Base-by-base conservation (phyloP, 2,113 vertebrate species). In the Cyphomyrus discorhynchus region DNA sequence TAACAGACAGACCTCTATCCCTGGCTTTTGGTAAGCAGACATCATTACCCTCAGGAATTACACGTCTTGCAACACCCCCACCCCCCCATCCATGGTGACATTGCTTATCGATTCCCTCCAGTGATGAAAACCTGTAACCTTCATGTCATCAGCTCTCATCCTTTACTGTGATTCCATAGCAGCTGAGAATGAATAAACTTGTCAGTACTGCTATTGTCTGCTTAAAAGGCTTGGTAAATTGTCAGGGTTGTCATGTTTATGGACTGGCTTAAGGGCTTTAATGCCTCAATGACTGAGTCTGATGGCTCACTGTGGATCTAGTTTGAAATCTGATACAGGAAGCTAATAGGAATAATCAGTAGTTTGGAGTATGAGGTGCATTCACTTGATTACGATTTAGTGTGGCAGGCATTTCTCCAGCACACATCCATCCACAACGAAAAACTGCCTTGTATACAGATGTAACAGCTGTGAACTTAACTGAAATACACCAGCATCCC, bases 391-490 rank as follows among this genome's bases (percentile, higher is more conserved):
- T 85, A 49, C 83, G 8, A 21, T 45, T 49, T 27, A 42, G 83
- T 24, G 83, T 45, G 17, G n/a, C 21, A 27, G 45, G 84, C 47
- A 86, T 45, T 50, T 86, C 47, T 52, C 84, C 46, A 86, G 45
- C 47, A 50, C 46, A 52, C 84, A 50, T 50, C n/a, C 84, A 86
- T 86, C 84, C 45, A 50, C 84, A 49, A 27, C 3, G 21, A 31
- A 45, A 86, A 86, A 46, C 10, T 50, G 46, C 84, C 7, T 52
- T 31, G 13, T 27, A 86, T 24, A 49, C 45, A 27, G 77, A 82
- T 46, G 84, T 86, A 45, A 85, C 84, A 86, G 84, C 84, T 86
- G 49, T 53, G 84, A 5, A 31, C 84, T 52, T 86, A 86, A 52
- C 53, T 86, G n/a, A 86, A 86, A 86, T 52, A 47, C 84, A 50